Evolutionary conservation across 2,797 vertebrate species (phyloP).

Genomic region (Eptatretus atami): DNA sequence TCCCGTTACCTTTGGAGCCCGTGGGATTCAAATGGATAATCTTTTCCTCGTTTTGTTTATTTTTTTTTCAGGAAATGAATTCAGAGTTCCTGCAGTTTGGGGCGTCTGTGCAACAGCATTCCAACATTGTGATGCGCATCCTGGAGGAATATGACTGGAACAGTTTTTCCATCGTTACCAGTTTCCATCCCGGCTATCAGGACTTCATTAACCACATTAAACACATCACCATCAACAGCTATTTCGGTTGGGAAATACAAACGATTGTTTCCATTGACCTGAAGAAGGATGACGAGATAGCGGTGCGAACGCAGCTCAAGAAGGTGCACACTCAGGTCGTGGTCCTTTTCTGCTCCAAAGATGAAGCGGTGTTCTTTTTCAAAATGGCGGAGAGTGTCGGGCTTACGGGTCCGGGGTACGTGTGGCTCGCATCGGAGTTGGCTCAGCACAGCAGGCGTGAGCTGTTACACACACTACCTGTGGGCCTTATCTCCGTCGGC

Average conservation of each 20-base stretch:
- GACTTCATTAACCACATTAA: slow-evolving; percentile 62
- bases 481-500: not conserved
- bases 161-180: slow-evolving; percentile 53
- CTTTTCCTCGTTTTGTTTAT: not conserved
- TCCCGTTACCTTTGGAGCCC: no score
- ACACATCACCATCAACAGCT: slow-evolving; percentile 56
- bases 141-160: slow-evolving; percentile 91
- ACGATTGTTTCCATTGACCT: slow-evolving; percentile 58
- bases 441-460: not conserved
- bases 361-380: not conserved
- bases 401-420: not conserved
- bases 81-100: slow-evolving; percentile 1
- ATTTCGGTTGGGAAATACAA: slow-evolving; percentile 81
- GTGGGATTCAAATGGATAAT: no score
- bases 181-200: slow-evolving; percentile 57
- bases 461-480: not conserved
- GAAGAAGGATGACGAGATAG: slow-evolving; percentile 23
- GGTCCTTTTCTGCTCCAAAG: slow-evolving; percentile 1
- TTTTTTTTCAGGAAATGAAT: slow-evolving; percentile 3
- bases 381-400: not conserved
- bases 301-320: not conserved
- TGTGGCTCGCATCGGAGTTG: not conserved
- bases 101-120: slow-evolving; percentile 2
- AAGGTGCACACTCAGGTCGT: slow-evolving; percentile 4
- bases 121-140: slow-evolving; percentile 11